These are phyloP conservation scores for Synodontis membranacea DNA, from an alignment of 2,113 vertebrate genomes.

Conservation along the genomic window DNA sequence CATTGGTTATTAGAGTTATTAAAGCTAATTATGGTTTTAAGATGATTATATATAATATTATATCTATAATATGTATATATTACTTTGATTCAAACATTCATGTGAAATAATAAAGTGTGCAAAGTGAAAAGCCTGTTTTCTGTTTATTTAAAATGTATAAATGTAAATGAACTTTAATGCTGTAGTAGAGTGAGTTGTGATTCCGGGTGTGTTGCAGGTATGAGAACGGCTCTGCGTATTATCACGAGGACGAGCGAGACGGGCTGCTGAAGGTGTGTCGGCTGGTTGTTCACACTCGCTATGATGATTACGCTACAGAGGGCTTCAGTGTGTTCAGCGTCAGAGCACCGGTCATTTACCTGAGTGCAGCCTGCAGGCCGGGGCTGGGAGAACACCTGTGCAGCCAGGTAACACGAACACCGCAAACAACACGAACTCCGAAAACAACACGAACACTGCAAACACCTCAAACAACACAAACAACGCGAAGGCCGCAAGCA, in stretches of 20 bases:
- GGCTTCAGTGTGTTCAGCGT: slow-evolving; percentile 81
- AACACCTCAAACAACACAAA: no score
- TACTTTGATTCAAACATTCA: neutral
- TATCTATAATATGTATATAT: no score
- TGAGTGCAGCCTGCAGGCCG: slow-evolving; percentile 87
- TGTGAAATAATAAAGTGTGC: neutral
- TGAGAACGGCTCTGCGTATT: slow-evolving; percentile 94
- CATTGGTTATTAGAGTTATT: no score
- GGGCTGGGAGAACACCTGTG: slow-evolving; percentile 91
- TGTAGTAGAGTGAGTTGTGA: neutral
- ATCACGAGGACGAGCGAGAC: slow-evolving; percentile 92
- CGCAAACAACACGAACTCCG: no score
- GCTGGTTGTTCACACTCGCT: slow-evolving; percentile 85
- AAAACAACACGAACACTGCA: no score
- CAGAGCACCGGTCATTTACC: slow-evolving; percentile 88
- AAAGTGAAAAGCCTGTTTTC: no score
- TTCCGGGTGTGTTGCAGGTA: slow-evolving; percentile 72
- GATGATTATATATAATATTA: no score
- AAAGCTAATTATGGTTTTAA: neutral
- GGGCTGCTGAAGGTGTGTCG: slow-evolving; percentile 90
- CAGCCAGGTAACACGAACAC: slow-evolving; percentile 79
- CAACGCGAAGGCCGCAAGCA: no score
- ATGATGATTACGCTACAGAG: slow-evolving; percentile 87
- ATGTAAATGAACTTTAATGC: neutral
- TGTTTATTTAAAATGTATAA: no score